Evolutionary conservation across 2,113 vertebrate genomes (phyloP).

Genomic region (Gymnobelideus leadbeateri): DNA sequence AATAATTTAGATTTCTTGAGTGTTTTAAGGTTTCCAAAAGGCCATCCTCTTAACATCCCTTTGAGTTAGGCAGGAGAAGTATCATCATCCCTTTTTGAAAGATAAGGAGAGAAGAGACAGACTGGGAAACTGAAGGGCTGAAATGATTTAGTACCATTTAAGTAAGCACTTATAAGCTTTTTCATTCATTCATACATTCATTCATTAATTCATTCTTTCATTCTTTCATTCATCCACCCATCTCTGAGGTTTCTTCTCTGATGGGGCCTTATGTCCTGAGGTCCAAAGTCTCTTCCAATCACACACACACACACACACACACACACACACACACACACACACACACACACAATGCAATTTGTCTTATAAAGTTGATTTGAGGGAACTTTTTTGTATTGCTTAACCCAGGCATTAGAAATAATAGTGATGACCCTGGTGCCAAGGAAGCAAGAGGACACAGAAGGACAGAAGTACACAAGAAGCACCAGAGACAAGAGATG

Average conservation of each 20-base stretch:
- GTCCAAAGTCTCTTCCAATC: not conserved
- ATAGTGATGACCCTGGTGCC: not conserved
- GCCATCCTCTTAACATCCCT: not conserved
- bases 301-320: too few species aligned
- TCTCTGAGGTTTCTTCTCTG: not conserved
- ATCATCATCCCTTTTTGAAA: not conserved
- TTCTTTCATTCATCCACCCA: too few species aligned
- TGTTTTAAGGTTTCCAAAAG: not conserved
- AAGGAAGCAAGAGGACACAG: not conserved
- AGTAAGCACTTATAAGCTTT: not conserved
- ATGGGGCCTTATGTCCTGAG: not conserved
- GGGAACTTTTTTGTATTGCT: not conserved
- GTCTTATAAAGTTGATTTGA: not conserved
- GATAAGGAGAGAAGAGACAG: not conserved
- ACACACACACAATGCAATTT: not conserved
- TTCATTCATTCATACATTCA: too few species aligned
- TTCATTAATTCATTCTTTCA: too few species aligned
- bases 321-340: too few species aligned
- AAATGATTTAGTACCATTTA: not conserved
- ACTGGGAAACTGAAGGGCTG: not conserved
- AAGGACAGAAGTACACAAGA: not conserved
- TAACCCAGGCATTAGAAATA: not conserved
- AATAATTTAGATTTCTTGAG: not conserved
- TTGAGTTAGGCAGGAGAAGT: too few species aligned
- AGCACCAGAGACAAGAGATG: too few species aligned